Conservation (phyloP, 2,888 invertebrate genomes). For the Eristalis arbustorum region DNA sequence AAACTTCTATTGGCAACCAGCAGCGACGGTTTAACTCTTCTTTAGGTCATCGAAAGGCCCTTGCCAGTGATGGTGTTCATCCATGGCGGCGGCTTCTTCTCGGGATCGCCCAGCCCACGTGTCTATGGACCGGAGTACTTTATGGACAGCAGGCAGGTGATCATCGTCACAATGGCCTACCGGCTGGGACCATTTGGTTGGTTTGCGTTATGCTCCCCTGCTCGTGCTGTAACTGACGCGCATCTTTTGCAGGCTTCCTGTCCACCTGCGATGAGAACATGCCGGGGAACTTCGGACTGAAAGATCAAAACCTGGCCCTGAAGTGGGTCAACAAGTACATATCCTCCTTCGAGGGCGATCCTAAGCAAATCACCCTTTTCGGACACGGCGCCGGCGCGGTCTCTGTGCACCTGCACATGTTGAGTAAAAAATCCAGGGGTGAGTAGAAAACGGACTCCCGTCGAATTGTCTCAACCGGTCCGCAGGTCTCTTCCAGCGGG, state of each 20-base stretch:
- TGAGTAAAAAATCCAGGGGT: constrained; percentile 79
- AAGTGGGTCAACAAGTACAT: constrained; percentile 81
- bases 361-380: constrained; percentile 79
- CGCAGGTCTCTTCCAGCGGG: constrained; percentile 79
- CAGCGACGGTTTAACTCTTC: not conserved
- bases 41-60: not conserved
- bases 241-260: constrained; percentile 77
- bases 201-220: not conserved
- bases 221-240: not conserved
- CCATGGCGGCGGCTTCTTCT: not conserved
- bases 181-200: constrained; percentile 78
- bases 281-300: constrained; percentile 81
- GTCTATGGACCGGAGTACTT: constrained; percentile 81
- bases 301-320: constrained; percentile 81
- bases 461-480: not conserved
- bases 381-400: constrained; percentile 81
- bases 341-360: constrained; percentile 80
- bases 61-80: not conserved
- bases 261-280: constrained; percentile 80
- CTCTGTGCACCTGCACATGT: constrained; percentile 80
- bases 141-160: constrained; percentile 80
- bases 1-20: not conserved
- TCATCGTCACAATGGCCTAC: constrained; percentile 81
- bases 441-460: not conserved
- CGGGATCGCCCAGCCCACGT: constrained; percentile 73